Conservation (phyloP, 2,888 invertebrate species). For the Pheosia gnoma region DNA sequence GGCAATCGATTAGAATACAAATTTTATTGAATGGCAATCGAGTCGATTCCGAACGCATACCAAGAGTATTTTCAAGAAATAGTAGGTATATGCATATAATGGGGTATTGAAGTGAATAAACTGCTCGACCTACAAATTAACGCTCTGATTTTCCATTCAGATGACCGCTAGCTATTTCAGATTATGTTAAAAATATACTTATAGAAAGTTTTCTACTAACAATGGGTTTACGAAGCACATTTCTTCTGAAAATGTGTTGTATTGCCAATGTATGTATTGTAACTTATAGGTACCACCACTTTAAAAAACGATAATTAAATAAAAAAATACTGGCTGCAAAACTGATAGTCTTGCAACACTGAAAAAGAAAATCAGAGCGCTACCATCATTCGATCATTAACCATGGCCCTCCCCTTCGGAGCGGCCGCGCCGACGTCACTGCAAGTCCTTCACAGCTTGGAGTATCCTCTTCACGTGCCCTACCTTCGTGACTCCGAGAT, state of each 20-base stretch:
- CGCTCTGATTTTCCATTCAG: constrained; percentile 4
- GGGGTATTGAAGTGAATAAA: not conserved
- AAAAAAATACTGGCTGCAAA: not conserved
- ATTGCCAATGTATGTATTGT: no score
- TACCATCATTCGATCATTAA: constrained; percentile 33
- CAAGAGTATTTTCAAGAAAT: not conserved
- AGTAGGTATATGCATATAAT: not conserved
- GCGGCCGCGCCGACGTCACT: constrained; percentile 79
- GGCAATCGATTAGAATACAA: not conserved
- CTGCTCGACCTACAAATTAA: not conserved
- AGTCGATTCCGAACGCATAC: not conserved
- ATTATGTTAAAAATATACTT: no score
- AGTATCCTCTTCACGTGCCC: constrained; percentile 98
- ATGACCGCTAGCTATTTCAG: not conserved
- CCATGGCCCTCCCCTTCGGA: constrained; percentile 76
- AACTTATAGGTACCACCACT: no score
- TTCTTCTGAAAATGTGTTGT: no score
- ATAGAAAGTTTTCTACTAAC: no score
- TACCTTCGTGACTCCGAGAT: constrained; percentile 96
- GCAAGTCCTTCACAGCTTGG: constrained; percentile 93
- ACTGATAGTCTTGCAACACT: not conserved
- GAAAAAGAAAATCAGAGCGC: constrained; percentile 3
- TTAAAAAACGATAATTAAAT: not conserved
- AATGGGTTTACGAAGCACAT: no score
- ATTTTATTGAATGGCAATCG: not conserved